Percentiles rank a stretch among this genome's conserved stretches.
These are phyloP conservation scores for Varanus komodoensis DNA, from an alignment of 2,113 vertebrate genomes.

Conservation along the genomic window DNA sequence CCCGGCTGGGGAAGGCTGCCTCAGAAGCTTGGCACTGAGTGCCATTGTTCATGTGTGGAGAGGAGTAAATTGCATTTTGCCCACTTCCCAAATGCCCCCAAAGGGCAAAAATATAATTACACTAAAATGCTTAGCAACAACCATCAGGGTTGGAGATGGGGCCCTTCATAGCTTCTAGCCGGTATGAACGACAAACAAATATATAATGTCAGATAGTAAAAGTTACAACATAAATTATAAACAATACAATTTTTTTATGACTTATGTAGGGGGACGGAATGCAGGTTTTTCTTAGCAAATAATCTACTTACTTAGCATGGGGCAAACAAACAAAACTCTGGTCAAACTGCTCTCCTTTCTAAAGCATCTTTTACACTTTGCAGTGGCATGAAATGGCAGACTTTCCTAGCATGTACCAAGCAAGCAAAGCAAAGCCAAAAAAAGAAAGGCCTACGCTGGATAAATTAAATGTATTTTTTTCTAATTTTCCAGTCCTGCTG, in stretches of 20 bases:
- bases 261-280: no score
- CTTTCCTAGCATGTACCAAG: background rate
- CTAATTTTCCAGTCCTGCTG: no score
- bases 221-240: background rate
- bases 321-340: no score
- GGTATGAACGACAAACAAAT: background rate
- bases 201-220: background rate
- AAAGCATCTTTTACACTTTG: background rate
- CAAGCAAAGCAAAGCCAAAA: background rate
- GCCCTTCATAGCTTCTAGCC: background rate
- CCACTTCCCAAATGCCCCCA: background rate
- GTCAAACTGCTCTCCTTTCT: background rate
- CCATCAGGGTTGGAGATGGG: no score
- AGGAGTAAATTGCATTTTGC: background rate
- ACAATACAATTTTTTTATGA: no score
- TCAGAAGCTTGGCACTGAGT: background rate
- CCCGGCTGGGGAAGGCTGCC: background rate
- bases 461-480: no score
- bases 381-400: background rate
- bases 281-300: background rate
- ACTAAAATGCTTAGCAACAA: background rate
- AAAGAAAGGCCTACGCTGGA: no score
- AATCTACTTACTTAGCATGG: no score
- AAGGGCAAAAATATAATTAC: background rate
- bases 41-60: background rate